Evolutionary conservation across 2,888 invertebrate species (phyloP), one percentile per base, ranked within the genome.

Genomic region (Caenorhabditis sp.): DNA sequence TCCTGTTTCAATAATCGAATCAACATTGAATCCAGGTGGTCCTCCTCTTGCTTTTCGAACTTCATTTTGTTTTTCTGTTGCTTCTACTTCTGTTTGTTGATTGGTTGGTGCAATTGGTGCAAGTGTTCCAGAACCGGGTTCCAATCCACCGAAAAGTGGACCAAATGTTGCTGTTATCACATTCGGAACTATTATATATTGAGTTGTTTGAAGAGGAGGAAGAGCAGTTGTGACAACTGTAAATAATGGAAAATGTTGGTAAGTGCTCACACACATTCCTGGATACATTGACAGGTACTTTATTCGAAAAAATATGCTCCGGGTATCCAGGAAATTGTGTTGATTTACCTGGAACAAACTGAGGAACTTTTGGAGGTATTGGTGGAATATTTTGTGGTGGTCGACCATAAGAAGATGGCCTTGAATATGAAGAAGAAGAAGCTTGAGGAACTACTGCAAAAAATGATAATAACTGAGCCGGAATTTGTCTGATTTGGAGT

Each of bases 11-110:
- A 54, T 67, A 31, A 72, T 64, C 17, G 59, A 51, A 23, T 65
- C 68, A 19, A 73, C 68, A 58, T 68, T 69, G 36, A 69, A 66
- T 14, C 74, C 74, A 8, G 74, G 73, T 4, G 74, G 74, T 10
- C 74, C 74, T 27, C 68, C 68, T 36, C 57, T 57, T 3, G 57
- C 53, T 36, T 58, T 51, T 36, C 57, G 43, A 59, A 72, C 68
- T 36, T 73, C 73, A 27, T 73, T 68, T 23, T 73, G 68, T 27
- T 69, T 68, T 27, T 69, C 66, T 0, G 73, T 65, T n/a, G 73
- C 68, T 23, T 73, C 68, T 4, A 73, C 73, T 43, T 57, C 17
- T 8, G 67, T 67, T 67, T 67, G 67, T 54, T 72, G 67, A 61
- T 72, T 67, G 8, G 67, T 72, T 17, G 72, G 72, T 43, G 69